Evolutionary conservation across 2,888 invertebrate species (phyloP), one percentile per base, ranked within the genome.

Genomic region (Apocheima hispidaria): DNA sequence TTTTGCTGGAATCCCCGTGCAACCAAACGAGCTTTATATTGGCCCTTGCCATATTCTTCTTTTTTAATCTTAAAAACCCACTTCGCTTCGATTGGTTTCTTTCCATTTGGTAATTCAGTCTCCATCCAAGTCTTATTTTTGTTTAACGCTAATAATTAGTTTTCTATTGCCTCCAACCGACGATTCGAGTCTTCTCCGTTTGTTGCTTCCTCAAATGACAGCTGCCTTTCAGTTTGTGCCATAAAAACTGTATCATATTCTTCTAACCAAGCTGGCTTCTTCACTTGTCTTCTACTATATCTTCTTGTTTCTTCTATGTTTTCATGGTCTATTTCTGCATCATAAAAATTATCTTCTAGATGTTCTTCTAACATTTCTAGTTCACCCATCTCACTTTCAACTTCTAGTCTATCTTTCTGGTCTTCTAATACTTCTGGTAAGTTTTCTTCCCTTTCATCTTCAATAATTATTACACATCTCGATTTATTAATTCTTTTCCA

Each of bases 21-120:
- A 20, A 40, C 40, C 20, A 40, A 40, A 7, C 40, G 40, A 10
- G 40, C 40, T 40, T 40, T 40, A 40, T 40, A 40, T 10, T 40
- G 40, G 7, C 1, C 5, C 10, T 40, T 20, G 6, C 14, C 40
- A 16, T 10, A 18, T 4, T 48, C 30, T 12, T 30, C 30, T n/a
- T 10, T 30, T 12, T 48, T 48, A 10, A 40, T 40, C 4, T 40
- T 40, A 14, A 40, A 40, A 18, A 40, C 40, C 40, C 40, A 40
- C 20, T 40, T 48, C 20, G 48, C 48, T 23, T 49, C 36, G 7
- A 48, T 30, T 12, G 18, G 30, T 48, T 18, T 48, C 48, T 48
- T 48, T 20, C 33, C 48, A 1, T 21, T 21, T 0, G 48, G 48
- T 33, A 48, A n/a, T 2, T 35, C 21, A 9, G 35, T 35, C 33